Evolutionary conservation across 2,113 vertebrate genomes (phyloP).

Genomic region (Pionites leucogaster): DNA sequence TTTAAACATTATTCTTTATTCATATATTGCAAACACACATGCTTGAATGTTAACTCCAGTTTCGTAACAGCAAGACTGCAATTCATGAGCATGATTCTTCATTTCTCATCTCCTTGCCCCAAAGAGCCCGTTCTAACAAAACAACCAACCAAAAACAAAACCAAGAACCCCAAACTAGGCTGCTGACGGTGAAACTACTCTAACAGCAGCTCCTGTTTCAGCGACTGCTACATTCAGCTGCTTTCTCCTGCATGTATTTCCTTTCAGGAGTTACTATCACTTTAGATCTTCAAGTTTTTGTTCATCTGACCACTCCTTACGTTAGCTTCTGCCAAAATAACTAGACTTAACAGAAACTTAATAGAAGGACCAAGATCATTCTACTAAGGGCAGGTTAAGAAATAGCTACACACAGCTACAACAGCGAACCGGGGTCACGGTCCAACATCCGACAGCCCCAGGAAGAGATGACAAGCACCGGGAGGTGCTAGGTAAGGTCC

Average conservation of each 20-base stretch:
- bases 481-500: background rate
- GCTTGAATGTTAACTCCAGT: background rate
- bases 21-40: background rate
- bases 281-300: background rate
- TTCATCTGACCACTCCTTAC: background rate
- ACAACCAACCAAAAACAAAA: background rate
- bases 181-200: background rate
- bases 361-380: background rate
- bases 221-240: background rate
- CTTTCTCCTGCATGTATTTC: background rate
- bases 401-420: background rate
- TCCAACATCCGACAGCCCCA: too few species aligned
- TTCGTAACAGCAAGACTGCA: background rate
- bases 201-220: background rate
- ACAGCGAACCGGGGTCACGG: fast-evolving
- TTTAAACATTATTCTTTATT: background rate
- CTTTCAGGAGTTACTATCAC: background rate
- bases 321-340: background rate
- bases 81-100: background rate
- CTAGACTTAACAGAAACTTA: background rate
- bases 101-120: background rate
- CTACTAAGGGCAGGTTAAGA: background rate
- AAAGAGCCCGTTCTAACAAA: background rate
- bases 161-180: background rate
- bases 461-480: background rate